These are phyloP conservation scores for Drosophila peninsularis DNA, from an alignment of 2,888 invertebrate genomes.

Conservation along the genomic window DNA sequence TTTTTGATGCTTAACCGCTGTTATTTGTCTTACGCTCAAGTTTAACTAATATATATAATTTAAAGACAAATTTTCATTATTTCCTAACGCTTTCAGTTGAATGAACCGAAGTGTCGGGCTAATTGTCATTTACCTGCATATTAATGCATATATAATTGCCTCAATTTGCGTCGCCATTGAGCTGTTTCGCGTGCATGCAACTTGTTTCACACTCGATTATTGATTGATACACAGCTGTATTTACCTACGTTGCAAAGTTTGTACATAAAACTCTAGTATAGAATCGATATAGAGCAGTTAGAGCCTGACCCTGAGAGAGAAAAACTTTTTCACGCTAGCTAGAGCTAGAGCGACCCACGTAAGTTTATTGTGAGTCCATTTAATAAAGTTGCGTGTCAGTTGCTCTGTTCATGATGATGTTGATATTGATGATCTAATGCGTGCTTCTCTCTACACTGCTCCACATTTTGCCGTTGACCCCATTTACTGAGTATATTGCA, in stretches of 20 bases:
- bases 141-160: slow-evolving; percentile 41
- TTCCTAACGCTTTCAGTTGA: slow-evolving; percentile 43
- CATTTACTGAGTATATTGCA: slow-evolving; percentile 44
- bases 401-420: slow-evolving; percentile 18
- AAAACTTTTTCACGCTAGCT: slow-evolving; percentile 19
- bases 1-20: background rate
- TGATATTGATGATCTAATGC: slow-evolving; percentile 58
- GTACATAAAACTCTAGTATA: slow-evolving; percentile 30
- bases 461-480: slow-evolving; percentile 60
- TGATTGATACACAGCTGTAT: slow-evolving; percentile 48
- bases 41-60: background rate
- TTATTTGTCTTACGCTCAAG: background rate
- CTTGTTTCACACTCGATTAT: slow-evolving; percentile 54
- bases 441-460: slow-evolving; percentile 34
- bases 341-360: slow-evolving; percentile 4
- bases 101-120: slow-evolving; percentile 37
- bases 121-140: slow-evolving; percentile 28
- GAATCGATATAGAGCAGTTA: slow-evolving; percentile 60
- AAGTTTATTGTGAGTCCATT: slow-evolving; percentile 33
- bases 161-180: slow-evolving; percentile 36
- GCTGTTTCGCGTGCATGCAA: slow-evolving; percentile 28
- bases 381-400: slow-evolving; percentile 60
- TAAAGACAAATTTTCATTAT: slow-evolving; percentile 15
- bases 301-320: slow-evolving; percentile 58
- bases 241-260: slow-evolving; percentile 34